phyloP scores from a whole-genome alignment of 1,140 invertebrate genomes.

The Latrodectus geometricus region DNA sequence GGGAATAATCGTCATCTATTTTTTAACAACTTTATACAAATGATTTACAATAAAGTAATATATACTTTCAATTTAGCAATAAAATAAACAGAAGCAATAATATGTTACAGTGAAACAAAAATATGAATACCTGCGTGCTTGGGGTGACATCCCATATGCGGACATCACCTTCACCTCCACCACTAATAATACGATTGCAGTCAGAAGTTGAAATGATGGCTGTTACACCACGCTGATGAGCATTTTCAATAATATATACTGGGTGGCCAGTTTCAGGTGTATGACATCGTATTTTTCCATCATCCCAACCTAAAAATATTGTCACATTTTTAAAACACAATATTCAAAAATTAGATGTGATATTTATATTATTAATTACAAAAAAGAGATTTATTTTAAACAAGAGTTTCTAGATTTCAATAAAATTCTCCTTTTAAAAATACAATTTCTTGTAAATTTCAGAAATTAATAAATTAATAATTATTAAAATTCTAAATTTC shows the following conservation, averaged over 20 bases:
- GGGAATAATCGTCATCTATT: background rate
- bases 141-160: slow-evolving; percentile 61
- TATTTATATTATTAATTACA: no score
- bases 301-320: slow-evolving; percentile 78
- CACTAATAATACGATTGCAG: slow-evolving; percentile 81
- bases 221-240: slow-evolving; percentile 85
- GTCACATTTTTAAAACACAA: no score
- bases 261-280: slow-evolving; percentile 83
- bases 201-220: slow-evolving; percentile 80
- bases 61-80: background rate
- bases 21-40: background rate
- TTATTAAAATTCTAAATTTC: no score
- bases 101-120: background rate
- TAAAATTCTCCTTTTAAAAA: no score
- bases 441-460: no score
- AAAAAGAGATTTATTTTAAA: no score
- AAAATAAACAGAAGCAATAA: background rate
- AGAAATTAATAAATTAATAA: no score
- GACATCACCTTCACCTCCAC: slow-evolving; percentile 88
- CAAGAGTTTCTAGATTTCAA: no score
- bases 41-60: background rate
- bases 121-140: slow-evolving; percentile 26
- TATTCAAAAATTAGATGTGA: no score
- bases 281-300: slow-evolving; percentile 79
- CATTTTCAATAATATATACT: slow-evolving; percentile 84